Conservation (phyloP, 2,888 invertebrate species). For the Aphidoletes aphidimyza region DNA sequence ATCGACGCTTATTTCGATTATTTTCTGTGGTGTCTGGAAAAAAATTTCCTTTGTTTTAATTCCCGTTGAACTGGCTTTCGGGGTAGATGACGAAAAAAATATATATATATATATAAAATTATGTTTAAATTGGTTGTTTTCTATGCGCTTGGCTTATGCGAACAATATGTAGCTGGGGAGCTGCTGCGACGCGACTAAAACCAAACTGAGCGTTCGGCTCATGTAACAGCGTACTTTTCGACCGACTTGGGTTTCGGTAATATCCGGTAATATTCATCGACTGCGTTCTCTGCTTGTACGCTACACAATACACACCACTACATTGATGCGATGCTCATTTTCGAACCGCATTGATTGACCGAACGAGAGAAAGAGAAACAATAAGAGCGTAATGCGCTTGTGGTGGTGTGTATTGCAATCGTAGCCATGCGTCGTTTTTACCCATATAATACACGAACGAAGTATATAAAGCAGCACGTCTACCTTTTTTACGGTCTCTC, state of each 20-base stretch:
- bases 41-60: neutral
- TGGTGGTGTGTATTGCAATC: neutral
- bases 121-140: neutral
- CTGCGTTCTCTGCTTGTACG: constrained; percentile 43
- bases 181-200: constrained; percentile 51
- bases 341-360: neutral
- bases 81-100: neutral
- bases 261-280: constrained; percentile 38
- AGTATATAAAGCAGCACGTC: constrained; percentile 42
- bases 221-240: constrained; percentile 43
- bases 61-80: neutral
- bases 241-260: constrained; percentile 27
- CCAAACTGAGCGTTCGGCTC: constrained; percentile 13
- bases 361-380: neutral
- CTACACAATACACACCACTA: neutral
- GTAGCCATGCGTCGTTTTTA: constrained; percentile 37
- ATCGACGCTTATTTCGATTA: neutral
- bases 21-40: neutral
- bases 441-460: neutral
- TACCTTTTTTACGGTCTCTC: neutral
- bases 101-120: too few relatives aligned
- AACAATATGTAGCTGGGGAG: constrained; percentile 49
- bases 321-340: neutral
- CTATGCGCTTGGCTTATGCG: constrained; percentile 46
- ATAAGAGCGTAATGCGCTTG: neutral